Percentiles rank a stretch among this genome's conserved stretches.
Evolutionary conservation across 1,140 invertebrate genomes (phyloP).

Genomic region (Hycleus cichorii): DNA sequence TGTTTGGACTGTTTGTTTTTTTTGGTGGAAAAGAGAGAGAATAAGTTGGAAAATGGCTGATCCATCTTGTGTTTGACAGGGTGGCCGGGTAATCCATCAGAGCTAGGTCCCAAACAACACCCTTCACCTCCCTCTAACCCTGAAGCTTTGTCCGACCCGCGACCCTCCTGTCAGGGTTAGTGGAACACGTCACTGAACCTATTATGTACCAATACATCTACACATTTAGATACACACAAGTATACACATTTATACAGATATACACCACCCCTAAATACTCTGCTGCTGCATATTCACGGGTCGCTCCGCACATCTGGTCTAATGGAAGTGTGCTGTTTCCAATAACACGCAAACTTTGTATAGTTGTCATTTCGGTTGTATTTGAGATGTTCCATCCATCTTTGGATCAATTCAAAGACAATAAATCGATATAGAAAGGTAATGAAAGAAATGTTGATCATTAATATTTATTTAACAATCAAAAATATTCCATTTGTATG

Average conservation of each 20-base stretch:
- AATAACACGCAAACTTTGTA: slow-evolving; percentile 15
- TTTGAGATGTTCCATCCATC: not conserved
- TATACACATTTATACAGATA: slow-evolving; percentile 7
- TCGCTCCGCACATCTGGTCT: slow-evolving; percentile 32
- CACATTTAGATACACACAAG: slow-evolving; percentile 3
- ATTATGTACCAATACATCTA: slow-evolving; percentile 43
- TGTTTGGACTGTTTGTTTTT: not conserved
- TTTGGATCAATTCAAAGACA: not conserved
- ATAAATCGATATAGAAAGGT: no score
- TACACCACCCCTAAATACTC: not conserved
- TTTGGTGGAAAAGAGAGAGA: slow-evolving; percentile 21
- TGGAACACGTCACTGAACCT: slow-evolving; percentile 43
- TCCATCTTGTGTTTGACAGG: slow-evolving; percentile 44
- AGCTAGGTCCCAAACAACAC: slow-evolving; percentile 17
- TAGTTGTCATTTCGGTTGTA: not conserved
- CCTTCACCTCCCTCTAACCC: slow-evolving; percentile 6
- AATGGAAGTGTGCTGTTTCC: slow-evolving; percentile 37
- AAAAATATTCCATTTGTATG: slow-evolving; percentile 14
- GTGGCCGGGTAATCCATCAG: slow-evolving; percentile 41
- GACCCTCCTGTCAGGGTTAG: slow-evolving; percentile 41
- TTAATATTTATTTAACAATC: slow-evolving; percentile 16
- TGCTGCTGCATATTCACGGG: slow-evolving; percentile 26
- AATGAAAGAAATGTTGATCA: slow-evolving; percentile 6
- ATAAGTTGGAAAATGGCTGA: slow-evolving; percentile 39
- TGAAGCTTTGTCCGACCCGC: slow-evolving; percentile 33